Evolutionary conservation across 2,113 vertebrate genomes (phyloP).

Genomic region (Cololabis saira): DNA sequence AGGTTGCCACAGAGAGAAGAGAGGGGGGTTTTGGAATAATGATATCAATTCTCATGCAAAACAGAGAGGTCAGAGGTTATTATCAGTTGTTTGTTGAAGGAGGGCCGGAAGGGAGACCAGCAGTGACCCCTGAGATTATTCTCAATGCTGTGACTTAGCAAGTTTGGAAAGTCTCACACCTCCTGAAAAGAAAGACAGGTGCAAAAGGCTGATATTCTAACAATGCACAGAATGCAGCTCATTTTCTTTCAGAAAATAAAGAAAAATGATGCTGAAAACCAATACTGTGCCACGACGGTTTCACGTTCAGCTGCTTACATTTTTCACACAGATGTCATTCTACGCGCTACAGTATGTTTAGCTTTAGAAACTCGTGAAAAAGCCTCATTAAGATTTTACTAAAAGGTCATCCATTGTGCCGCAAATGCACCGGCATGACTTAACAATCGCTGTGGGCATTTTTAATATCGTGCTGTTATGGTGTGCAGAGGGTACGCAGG

Average conservation of each 20-base stretch:
- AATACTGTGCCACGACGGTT: no score
- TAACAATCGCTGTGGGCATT: conserved; percentile 79
- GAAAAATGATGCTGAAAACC: neutral
- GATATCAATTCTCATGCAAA: conserved; percentile 89
- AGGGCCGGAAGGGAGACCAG: conserved; percentile 79
- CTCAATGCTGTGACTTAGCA: conserved; percentile 65
- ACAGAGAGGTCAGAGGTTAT: conserved; percentile 83
- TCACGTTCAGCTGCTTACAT: neutral
- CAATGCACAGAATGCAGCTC: neutral
- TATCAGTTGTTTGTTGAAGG: conserved; percentile 87
- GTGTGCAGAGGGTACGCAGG: conserved; percentile 50
- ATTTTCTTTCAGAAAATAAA: conserved; percentile 3
- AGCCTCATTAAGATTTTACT: conserved; percentile 76
- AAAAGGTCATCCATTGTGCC: conserved; percentile 72
- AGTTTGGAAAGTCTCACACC: conserved; percentile 16
- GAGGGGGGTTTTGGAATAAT: conserved; percentile 68
- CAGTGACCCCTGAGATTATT: conserved; percentile 79
- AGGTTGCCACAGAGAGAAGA: conserved; percentile 50
- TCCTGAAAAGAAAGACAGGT: conserved; percentile 16
- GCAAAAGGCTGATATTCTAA: conserved; percentile 28
- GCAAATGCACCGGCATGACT: conserved; percentile 58
- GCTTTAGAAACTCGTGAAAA: conserved; percentile 65
- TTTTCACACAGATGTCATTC: conserved; percentile 61
- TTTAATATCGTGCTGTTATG: conserved; percentile 83
- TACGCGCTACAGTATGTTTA: conserved; percentile 62